phyloP scores from a whole-genome alignment of 2,113 vertebrate genomes.

The Lamprotornis superbus region DNA sequence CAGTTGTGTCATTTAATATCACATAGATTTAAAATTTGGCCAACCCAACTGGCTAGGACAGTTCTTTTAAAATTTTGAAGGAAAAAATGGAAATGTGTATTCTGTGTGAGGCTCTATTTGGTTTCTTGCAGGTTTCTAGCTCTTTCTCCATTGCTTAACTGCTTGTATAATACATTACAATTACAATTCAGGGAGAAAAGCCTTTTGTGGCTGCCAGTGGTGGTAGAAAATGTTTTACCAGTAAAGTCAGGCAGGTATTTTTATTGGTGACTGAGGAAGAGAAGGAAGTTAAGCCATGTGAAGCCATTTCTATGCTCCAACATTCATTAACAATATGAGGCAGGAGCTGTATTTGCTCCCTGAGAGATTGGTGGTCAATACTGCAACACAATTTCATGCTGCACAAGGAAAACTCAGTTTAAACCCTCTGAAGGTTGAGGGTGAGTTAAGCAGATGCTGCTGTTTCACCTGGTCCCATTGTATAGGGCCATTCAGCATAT shows the following conservation, averaged over 20 bases:
- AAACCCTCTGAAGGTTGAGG: background rate
- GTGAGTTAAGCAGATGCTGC: background rate
- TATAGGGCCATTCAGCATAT: background rate
- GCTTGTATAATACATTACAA: background rate
- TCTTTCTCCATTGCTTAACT: background rate
- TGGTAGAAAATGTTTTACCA: conserved; percentile 9
- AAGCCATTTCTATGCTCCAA: background rate
- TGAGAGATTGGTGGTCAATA: background rate
- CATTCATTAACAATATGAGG: background rate
- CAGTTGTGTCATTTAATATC: background rate
- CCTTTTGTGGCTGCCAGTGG: background rate
- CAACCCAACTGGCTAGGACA: background rate
- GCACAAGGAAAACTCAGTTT: background rate
- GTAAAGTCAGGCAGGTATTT: background rate
- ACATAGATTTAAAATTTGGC: background rate
- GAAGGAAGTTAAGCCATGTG: background rate
- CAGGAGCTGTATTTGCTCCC: background rate
- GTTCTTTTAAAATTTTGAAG: background rate
- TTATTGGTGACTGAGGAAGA: background rate
- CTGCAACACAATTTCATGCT: background rate
- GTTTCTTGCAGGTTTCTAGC: background rate
- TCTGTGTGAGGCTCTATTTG: background rate
- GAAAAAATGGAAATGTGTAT: background rate
- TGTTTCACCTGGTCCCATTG: background rate
- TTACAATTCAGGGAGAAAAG: conserved; percentile 1